These are phyloP conservation scores for Coilia nasus DNA, from an alignment of 2,797 vertebrate genomes.

Conservation along the genomic window DNA sequence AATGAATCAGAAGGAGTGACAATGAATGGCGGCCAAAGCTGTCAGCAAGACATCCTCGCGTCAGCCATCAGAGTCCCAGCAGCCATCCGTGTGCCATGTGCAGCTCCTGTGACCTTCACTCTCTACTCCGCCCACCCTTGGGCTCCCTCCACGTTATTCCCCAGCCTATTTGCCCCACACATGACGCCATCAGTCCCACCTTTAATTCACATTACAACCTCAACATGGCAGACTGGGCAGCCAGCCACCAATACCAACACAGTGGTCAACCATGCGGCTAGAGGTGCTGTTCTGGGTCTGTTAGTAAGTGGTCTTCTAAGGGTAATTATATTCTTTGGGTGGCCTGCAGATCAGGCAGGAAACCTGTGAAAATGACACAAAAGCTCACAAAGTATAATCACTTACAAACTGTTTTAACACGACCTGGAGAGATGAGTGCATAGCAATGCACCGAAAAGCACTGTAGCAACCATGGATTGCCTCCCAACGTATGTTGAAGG, in stretches of 20 bases:
- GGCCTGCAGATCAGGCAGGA: background rate
- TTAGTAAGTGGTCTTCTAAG: background rate
- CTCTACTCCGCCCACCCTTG: conserved; percentile 37
- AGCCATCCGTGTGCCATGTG: conserved; percentile 60
- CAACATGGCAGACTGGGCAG: conserved; percentile 14
- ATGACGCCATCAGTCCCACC: conserved; percentile 20
- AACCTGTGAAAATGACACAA: background rate
- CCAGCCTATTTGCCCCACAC: conserved; percentile 25
- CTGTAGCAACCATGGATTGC: background rate
- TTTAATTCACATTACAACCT: conserved; percentile 11
- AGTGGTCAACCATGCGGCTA: background rate
- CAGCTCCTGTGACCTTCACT: conserved; percentile 57
- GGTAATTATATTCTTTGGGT: background rate
- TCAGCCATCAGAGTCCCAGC: conserved; percentile 67
- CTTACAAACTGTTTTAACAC: background rate
- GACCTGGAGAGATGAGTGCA: background rate
- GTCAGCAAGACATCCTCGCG: conserved; percentile 69
- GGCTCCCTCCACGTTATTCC: conserved; percentile 21
- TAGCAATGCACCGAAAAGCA: background rate
- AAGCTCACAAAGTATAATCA: background rate
- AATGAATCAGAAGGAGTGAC: conserved; percentile 65
- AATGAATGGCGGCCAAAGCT: conserved; percentile 72
- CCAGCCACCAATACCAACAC: background rate
- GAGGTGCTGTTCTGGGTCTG: background rate
- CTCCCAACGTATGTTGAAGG: background rate